Base-by-base conservation (phyloP, 2,113 vertebrate species). In the Probosciger aterrimus region DNA sequence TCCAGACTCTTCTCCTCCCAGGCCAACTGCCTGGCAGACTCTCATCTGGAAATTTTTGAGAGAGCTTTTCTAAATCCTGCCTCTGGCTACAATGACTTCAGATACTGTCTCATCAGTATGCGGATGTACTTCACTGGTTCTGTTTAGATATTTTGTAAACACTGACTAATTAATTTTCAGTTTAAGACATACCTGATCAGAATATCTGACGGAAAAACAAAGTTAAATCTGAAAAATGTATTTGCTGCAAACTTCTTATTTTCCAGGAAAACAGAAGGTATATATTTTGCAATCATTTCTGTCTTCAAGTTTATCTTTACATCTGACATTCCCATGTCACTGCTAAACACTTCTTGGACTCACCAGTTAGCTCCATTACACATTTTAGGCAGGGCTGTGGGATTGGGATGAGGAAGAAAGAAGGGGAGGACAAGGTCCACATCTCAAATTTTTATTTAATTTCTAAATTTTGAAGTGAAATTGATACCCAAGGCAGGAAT, bases 101-200 rank as follows among this genome's bases (percentile, higher is more conserved):
- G 82, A 74, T 64, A 82, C 20, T 70, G 49, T 65, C 59, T 96
- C 69, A 95, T 96, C 65, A 33, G n/a, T 75, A 96, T 95, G 89
- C 49, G 71, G 90, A 95, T 92, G 12, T 91, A 92, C 60, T 55
- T 88, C 86, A 92, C 74, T 64, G 30, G 28, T 39, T 95, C 52
- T 87, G 59, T 94, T 92, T 95, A 71, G 63, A 59, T 93, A 68
- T 81, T 91, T 96, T 95, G 57, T 95, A 92, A 96, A 87, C 80
- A 67, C 18, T 52, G 55, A 94, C 55, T 96, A 97, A 96, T 97
- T 97, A 86, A 89, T 96, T 97, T 96, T 33, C 76, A 50, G n/a
- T 91, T 88, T 81, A 86, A 96, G 57, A 76, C 69, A 65, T 63
- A 88, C 55, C 76, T 92, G 82, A 92, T 62, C 43, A 80, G 68